These are phyloP conservation scores for Cyanoramphus novaezelandiae DNA, from an alignment of 2,113 vertebrate species.

Conservation along the genomic window DNA sequence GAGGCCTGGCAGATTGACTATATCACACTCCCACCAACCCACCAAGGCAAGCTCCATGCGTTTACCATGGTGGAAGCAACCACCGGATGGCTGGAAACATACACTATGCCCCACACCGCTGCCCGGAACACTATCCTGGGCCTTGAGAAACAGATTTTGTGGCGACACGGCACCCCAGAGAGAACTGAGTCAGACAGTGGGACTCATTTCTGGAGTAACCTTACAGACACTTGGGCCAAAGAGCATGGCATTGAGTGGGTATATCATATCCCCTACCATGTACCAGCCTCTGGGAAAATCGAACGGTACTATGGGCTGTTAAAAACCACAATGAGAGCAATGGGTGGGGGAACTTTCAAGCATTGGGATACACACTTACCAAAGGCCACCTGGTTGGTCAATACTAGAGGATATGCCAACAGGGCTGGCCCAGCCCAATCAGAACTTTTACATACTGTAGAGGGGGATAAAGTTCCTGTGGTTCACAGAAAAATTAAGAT, in stretches of 20 bases:
- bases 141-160: neutral
- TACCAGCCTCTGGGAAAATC: fast-evolving
- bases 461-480: neutral
- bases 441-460: neutral
- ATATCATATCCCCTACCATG: neutral
- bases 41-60: neutral
- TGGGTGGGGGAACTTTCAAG: neutral
- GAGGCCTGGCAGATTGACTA: neutral
- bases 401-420: neutral
- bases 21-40: too few relatives aligned
- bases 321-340: neutral
- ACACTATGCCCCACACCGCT: neutral
- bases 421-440: fast-evolving
- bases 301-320: too few relatives aligned
- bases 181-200: neutral
- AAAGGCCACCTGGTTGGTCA: neutral
- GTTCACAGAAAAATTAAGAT: neutral
- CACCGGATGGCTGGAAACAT: neutral
- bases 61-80: neutral
- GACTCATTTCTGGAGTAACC: neutral
- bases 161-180: neutral
- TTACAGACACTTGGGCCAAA: neutral
- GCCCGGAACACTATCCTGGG: neutral
- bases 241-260: neutral
- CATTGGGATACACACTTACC: too few relatives aligned